A percentile compares a stretch with the other conserved stretches of the same genome.
These are phyloP conservation scores for Pocillopora damicornis DNA, from an alignment of 64 coral and sea anemone species.

Conservation along the genomic window DNA sequence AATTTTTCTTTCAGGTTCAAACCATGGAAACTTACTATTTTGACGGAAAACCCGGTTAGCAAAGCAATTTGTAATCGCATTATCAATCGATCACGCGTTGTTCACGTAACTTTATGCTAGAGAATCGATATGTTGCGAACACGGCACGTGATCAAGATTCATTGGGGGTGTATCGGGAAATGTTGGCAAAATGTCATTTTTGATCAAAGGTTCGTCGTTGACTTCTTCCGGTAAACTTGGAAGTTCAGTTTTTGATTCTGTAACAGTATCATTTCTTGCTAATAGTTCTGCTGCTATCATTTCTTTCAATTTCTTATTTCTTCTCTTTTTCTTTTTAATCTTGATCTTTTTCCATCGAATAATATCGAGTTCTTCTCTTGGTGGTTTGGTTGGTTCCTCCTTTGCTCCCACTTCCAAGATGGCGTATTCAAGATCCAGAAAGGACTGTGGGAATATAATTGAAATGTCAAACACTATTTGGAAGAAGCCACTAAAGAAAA, in stretches of 20 bases:
- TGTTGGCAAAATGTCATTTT: conserved; percentile 11
- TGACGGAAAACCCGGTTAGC: too few species aligned
- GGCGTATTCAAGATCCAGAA: conserved; percentile 16
- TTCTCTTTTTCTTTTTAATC: background rate
- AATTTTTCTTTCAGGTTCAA: too few species aligned
- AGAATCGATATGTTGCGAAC: background rate
- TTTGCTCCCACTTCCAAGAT: background rate
- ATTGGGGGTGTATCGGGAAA: background rate
- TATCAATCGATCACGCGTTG: background rate
- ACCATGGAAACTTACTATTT: too few species aligned
- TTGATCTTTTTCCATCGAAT: background rate
- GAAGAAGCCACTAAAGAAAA: too few species aligned
- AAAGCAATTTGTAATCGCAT: too few species aligned
- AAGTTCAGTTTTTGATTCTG: background rate
- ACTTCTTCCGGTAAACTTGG: background rate
- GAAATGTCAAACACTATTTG: too few species aligned
- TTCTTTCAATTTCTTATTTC: conserved; percentile 1
- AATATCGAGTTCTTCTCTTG: background rate
- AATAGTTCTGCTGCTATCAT: background rate
- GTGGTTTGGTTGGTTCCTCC: background rate
- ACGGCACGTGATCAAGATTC: background rate
- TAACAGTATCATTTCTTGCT: background rate
- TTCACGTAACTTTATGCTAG: background rate
- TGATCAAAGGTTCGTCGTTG: background rate
- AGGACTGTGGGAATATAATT: background rate